These are phyloP conservation scores for Dorcus hopei DNA, from an alignment of 2,888 invertebrate species.

Conservation along the genomic window DNA sequence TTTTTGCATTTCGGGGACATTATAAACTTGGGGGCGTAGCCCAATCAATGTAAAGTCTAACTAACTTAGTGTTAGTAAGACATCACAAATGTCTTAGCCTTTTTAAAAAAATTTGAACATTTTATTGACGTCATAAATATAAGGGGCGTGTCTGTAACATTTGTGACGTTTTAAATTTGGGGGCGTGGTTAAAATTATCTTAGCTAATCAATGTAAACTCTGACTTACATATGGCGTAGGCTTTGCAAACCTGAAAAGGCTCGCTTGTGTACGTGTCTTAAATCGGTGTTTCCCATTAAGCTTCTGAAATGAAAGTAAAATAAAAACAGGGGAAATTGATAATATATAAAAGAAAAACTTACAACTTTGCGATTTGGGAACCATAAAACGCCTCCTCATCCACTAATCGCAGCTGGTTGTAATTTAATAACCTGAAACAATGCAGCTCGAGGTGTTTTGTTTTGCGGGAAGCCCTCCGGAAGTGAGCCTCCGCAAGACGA, in stretches of 20 bases:
- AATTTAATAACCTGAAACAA: conserved; percentile 63
- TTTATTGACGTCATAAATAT: too few species aligned
- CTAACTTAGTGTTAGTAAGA: too few species aligned
- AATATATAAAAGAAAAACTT: conserved; percentile 37
- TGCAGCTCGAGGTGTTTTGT: conserved; percentile 5
- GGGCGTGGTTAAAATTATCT: too few species aligned
- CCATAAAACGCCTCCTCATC: conserved; percentile 73
- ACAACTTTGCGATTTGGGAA: conserved; percentile 67
- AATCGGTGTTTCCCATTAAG: conserved; percentile 66
- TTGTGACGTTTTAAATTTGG: too few species aligned
- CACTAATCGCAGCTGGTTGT: conserved; percentile 67
- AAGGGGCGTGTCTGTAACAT: too few species aligned
- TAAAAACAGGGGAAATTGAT: background rate
- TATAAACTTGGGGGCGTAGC: too few species aligned
- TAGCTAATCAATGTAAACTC: background rate
- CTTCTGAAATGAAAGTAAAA: conserved; percentile 57
- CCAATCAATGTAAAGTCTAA: too few species aligned
- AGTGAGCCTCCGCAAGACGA: too few species aligned
- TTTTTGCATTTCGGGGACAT: too few species aligned
- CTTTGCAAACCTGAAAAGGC: conserved; percentile 69
- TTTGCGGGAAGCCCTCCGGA: too few species aligned
- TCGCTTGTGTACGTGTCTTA: conserved; percentile 60
- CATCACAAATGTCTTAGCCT: too few species aligned
- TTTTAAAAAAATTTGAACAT: too few species aligned
- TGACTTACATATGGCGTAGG: conserved; percentile 67